Conservation (phyloP, 2,113 vertebrate species). For the Nymphicus hollandicus region DNA sequence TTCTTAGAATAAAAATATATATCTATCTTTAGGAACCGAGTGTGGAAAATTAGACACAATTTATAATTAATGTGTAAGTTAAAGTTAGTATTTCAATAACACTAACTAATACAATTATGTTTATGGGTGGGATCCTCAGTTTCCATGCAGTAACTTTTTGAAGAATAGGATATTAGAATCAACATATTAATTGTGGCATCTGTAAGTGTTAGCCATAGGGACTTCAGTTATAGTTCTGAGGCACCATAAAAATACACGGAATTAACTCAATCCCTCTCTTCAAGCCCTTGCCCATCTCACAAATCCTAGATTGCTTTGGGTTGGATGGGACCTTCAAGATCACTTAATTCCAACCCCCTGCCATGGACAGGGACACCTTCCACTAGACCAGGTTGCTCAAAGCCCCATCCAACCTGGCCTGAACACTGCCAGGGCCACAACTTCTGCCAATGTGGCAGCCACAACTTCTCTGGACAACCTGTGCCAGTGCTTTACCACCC, state of each 20-base stretch:
- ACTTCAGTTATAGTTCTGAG: background rate
- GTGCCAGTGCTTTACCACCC: background rate
- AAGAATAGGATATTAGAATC: background rate
- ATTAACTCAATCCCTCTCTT: background rate
- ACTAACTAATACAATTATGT: background rate
- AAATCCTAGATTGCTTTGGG: background rate
- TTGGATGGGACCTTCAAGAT: background rate
- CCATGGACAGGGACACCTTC: background rate
- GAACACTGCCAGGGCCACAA: background rate
- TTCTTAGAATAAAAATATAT: background rate
- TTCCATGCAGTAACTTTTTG: background rate
- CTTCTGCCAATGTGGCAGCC: background rate
- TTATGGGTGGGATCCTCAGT: background rate
- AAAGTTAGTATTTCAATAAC: background rate
- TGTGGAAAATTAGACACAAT: background rate
- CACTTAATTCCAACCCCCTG: background rate
- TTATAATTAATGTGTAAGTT: background rate
- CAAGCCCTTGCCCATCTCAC: background rate
- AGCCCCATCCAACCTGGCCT: background rate
- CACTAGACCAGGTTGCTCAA: background rate
- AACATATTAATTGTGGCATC: background rate
- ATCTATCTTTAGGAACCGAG: background rate
- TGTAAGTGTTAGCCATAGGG: background rate
- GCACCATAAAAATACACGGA: background rate
- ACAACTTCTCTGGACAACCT: background rate